Conservation (phyloP, 2,797 vertebrate genomes). For the Sitta carolinensis region DNA sequence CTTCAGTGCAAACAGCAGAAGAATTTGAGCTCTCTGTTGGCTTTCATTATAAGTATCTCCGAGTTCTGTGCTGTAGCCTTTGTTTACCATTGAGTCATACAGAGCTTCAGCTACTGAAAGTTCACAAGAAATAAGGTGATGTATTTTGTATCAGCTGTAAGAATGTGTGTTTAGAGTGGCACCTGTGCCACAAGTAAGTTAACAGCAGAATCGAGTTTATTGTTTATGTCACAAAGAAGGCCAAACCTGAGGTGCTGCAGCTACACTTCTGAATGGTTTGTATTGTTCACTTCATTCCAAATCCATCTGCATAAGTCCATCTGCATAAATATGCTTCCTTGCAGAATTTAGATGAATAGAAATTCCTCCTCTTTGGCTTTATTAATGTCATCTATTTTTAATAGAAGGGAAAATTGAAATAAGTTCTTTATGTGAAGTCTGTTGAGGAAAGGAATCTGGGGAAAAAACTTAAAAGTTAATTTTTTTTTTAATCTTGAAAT, state of each 20-base stretch:
- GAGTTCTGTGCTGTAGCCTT: background rate
- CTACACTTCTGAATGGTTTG: background rate
- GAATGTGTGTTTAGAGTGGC: background rate
- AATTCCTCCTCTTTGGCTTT: slow-evolving; percentile 52
- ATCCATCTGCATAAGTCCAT: background rate
- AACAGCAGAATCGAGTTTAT: background rate
- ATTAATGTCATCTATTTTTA: slow-evolving; percentile 68
- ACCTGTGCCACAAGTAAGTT: background rate
- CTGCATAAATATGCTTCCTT: slow-evolving; percentile 33
- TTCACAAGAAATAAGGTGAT: background rate
- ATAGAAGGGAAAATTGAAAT: slow-evolving; percentile 60
- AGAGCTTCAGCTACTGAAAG: background rate
- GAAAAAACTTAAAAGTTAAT: slow-evolving; percentile 60
- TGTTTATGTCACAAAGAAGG: background rate
- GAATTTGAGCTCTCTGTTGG: background rate
- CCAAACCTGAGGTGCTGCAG: background rate
- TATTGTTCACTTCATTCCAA: background rate
- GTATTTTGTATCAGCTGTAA: background rate
- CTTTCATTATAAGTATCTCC: background rate
- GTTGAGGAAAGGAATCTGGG: slow-evolving; percentile 62
- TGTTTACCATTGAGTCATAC: background rate
- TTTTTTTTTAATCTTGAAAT: slow-evolving; percentile 61
- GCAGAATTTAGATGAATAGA: slow-evolving; percentile 49
- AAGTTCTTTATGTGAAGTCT: slow-evolving; percentile 63
- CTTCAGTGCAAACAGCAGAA: background rate